These are phyloP conservation scores for Pseudopipra pipra DNA, from an alignment of 2,113 vertebrate genomes.

Conservation along the genomic window DNA sequence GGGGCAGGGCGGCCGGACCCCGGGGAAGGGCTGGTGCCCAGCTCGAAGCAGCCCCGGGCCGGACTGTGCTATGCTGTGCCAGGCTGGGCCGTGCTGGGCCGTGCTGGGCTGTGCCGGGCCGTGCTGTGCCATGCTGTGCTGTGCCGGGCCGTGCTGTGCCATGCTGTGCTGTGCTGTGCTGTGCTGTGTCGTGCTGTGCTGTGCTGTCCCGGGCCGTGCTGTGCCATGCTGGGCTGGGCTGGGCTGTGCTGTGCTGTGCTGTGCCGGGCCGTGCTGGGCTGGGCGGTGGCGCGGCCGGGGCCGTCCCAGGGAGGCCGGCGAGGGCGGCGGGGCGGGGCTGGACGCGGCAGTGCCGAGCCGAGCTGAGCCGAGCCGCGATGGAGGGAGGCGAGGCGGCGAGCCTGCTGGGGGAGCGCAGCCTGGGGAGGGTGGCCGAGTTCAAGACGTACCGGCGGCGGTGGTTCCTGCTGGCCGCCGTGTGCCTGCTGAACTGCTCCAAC, in stretches of 20 bases:
- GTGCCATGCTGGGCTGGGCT: no score
- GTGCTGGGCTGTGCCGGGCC: background rate
- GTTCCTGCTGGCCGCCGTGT: conserved; percentile 80
- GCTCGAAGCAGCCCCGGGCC: background rate
- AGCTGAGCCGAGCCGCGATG: background rate
- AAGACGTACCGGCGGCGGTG: conserved; percentile 82
- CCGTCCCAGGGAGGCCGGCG: background rate
- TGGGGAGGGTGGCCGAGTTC: background rate
- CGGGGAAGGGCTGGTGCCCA: rapidly evolving
- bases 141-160: no score
- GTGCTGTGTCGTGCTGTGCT: no score
- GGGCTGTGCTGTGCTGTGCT: background rate
- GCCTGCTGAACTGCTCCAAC: conserved; percentile 87
- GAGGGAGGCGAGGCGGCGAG: background rate
- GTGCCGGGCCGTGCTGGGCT: no score
- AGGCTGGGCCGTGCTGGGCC: no score
- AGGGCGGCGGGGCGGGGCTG: background rate
- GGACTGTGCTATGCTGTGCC: no score
- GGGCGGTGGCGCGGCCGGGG: no score
- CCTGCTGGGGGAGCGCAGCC: background rate
- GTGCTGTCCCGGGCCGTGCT: no score
- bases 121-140: no score
- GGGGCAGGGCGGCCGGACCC: background rate
- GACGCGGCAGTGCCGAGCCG: background rate
- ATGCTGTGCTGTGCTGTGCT: background rate